Conservation (phyloP, 2,888 invertebrate genomes). For the Andrena marginata region DNA sequence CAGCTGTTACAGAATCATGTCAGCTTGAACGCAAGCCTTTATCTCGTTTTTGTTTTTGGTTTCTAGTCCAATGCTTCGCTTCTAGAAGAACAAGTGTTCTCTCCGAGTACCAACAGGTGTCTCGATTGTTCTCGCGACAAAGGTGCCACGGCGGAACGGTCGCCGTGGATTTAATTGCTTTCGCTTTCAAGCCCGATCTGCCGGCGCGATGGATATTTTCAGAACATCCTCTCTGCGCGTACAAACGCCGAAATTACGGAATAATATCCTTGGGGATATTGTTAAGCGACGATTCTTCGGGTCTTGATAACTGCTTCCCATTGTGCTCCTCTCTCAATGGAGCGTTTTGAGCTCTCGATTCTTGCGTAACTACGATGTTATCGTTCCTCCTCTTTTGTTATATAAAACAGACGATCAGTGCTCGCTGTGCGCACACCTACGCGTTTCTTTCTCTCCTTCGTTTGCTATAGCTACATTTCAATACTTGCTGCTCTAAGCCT, state of each 20-base stretch:
- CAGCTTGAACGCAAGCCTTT: no score
- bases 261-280: background rate
- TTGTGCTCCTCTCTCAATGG: constrained; percentile 21
- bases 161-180: constrained; percentile 1
- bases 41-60: no score
- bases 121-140: background rate
- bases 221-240: background rate
- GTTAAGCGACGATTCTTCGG: background rate
- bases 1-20: no score
- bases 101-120: background rate
- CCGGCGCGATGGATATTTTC: constrained; percentile 6
- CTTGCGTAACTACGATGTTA: constrained; percentile 28
- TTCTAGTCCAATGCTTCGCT: background rate
- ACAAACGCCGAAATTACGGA: background rate
- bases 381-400: constrained; percentile 1
- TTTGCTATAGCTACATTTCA: background rate
- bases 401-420: constrained; percentile 13
- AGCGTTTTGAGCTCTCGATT: constrained; percentile 2
- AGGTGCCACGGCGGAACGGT: background rate
- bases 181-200: background rate
- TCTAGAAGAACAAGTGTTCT: background rate
- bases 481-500: background rate
- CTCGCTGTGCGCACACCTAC: background rate
- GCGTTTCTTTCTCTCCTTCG: background rate
- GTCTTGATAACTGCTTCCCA: constrained; percentile 12